phyloP scores from a whole-genome alignment of 2,797 vertebrate genomes.

The Paguma larvata region DNA sequence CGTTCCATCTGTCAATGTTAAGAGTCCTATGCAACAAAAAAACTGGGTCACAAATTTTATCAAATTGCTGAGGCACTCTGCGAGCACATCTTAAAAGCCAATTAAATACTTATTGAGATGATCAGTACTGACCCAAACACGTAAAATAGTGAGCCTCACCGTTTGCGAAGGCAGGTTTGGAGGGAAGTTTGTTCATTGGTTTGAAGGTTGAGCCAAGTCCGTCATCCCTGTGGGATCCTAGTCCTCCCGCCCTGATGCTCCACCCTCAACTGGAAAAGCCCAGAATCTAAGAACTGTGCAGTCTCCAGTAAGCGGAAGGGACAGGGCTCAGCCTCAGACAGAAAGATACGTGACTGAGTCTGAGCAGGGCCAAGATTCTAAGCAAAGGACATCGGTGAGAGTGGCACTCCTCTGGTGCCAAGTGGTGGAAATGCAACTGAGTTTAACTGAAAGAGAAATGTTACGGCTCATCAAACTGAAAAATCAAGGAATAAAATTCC shows the following conservation, averaged over 20 bases:
- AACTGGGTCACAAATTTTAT: not conserved
- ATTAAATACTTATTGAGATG: not conserved
- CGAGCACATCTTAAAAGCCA: not conserved
- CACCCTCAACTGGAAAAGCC: not conserved
- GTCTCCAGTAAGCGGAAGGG: not conserved
- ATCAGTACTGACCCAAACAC: not conserved
- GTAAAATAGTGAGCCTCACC: not conserved
- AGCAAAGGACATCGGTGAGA: not conserved
- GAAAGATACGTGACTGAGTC: not conserved
- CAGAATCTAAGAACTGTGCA: not conserved
- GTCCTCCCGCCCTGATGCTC: not conserved
- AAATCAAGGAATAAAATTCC: conserved; percentile 3
- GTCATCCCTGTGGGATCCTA: not conserved
- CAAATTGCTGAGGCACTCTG: not conserved
- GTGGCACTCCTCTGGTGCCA: not conserved
- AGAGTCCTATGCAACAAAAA: conserved; percentile 2
- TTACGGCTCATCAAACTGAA: not conserved
- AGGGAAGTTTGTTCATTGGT: not conserved
- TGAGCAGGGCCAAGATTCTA: not conserved
- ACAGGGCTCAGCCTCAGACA: not conserved
- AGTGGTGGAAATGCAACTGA: conserved; percentile 17
- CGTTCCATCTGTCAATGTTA: not conserved
- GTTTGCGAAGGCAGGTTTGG: not conserved
- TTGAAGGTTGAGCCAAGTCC: not conserved
- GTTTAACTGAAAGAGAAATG: not conserved